Evolutionary conservation across 1,140 invertebrate species (phyloP), one percentile per base, ranked within the genome.

Genomic region (Coenobita brevimanus): DNA sequence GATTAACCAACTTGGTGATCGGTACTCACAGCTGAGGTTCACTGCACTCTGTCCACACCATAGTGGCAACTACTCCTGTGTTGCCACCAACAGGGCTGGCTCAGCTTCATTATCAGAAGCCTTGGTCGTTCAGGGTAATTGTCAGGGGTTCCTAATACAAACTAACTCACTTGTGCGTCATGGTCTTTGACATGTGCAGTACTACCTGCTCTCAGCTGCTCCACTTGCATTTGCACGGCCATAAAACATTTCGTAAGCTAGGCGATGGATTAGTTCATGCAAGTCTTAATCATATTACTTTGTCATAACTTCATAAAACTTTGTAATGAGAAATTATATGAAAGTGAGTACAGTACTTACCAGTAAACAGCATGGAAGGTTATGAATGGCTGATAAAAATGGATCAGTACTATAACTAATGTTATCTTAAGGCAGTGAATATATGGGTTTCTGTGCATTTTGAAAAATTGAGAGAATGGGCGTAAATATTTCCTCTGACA

Each of bases 1-100:
- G 24, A 80, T 90, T 17, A 82, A 82, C 36, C 75, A 90, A 27
- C 57, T 89, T 41, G 89, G 89, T 46, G 89, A 90, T 54, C 82
- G 89, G 17, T 90, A 75, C 62, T 89, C 87, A 17, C 80, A 67
- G 38, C 82, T 90, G 27, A 88, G 64, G 41, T 90, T 90, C 78
- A 73, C 82, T 3, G 43, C 73, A n/a, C 78, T 90, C 33, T 88
- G 88, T 71, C 83, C 80, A 71, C 76, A 62, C 30, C 92, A 93
- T 69, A 91, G 92, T 67, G 93, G 93, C 54, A 92, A 92, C 76
- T 94, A 93, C 90, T 92, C 92, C 46, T 96, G 95, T 92, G 93
- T 80, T 41, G 89, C 89, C 30, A 30, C 57, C 50, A 90, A 90
- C 87, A 50, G 38, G 81, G 89, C 69, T 24, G 89, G 89, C 67